phyloP scores from a whole-genome alignment of 1,140 invertebrate species.

The Atta colombica region DNA sequence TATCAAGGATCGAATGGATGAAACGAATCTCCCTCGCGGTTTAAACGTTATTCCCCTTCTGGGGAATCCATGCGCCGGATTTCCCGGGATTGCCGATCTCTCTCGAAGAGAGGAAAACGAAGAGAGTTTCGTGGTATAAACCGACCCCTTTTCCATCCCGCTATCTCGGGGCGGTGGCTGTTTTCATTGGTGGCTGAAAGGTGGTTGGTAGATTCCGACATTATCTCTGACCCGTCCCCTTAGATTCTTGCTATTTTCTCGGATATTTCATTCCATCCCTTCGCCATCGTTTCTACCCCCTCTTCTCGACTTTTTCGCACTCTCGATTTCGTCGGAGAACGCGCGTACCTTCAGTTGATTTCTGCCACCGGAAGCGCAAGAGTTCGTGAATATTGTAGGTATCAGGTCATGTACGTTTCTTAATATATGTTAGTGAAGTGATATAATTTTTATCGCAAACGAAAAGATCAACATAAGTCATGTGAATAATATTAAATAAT shows the following conservation, averaged over 20 bases:
- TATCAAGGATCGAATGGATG: slow-evolving; percentile 52
- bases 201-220: slow-evolving; percentile 36
- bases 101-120: background rate
- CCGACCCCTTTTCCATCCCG: slow-evolving; percentile 20
- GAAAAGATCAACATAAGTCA: background rate
- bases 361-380: slow-evolving; percentile 6
- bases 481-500: background rate
- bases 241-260: slow-evolving; percentile 3
- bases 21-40: slow-evolving; percentile 11
- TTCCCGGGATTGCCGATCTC: slow-evolving; percentile 58
- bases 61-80: slow-evolving; percentile 19
- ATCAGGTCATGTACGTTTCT: background rate
- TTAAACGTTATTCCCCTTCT: slow-evolving; percentile 37
- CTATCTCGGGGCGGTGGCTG: background rate
- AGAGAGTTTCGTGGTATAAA: slow-evolving; percentile 62
- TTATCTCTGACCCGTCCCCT: background rate
- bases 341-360: background rate
- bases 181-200: background rate
- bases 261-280: background rate
- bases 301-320: background rate
- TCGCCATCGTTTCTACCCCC: background rate
- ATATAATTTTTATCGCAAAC: background rate
- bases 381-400: slow-evolving; percentile 3
- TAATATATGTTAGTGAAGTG: background rate
- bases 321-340: slow-evolving; percentile 28